phyloP scores from a whole-genome alignment of 1,140 invertebrate genomes.

The Drosophila simulans region DNA sequence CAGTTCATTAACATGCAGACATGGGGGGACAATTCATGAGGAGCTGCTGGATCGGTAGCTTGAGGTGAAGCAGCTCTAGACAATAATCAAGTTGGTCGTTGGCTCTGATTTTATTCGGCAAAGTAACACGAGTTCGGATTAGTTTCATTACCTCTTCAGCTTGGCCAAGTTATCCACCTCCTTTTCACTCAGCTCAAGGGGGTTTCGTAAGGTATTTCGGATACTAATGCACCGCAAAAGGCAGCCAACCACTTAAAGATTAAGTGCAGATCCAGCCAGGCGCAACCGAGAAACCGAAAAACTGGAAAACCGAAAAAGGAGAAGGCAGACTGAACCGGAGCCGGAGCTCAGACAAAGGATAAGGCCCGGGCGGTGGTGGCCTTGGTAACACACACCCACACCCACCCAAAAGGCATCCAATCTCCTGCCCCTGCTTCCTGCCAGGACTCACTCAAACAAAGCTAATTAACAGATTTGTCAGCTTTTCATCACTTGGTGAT shows the following conservation, averaged over 20 bases:
- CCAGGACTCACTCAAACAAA: constrained; percentile 73
- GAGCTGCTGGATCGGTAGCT: neutral
- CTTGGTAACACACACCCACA: neutral
- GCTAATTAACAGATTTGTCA: constrained; percentile 83
- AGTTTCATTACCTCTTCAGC: constrained; percentile 49
- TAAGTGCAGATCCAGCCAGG: constrained; percentile 77
- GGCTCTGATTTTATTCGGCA: constrained; percentile 69
- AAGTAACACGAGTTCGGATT: constrained; percentile 77
- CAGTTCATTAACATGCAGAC: constrained; percentile 76
- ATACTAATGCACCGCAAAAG: constrained; percentile 72
- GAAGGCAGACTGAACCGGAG: constrained; percentile 12
- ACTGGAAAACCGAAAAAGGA: constrained; percentile 9
- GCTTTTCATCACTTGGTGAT: constrained; percentile 74
- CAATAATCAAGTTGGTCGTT: constrained; percentile 75
- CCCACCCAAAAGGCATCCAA: neutral
- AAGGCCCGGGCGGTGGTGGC: constrained; percentile 23
- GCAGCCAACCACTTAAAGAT: constrained; percentile 81
- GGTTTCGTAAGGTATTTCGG: constrained; percentile 2
- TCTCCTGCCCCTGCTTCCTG: neutral
- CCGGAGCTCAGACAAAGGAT: constrained; percentile 59
- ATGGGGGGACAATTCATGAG: constrained; percentile 10
- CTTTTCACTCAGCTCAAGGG: constrained; percentile 30
- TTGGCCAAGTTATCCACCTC: neutral
- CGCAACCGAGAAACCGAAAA: constrained; percentile 55
- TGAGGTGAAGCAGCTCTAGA: constrained; percentile 35